Conservation (phyloP, 2,888 invertebrate species). For the Cordylochernes scorpioides region DNA sequence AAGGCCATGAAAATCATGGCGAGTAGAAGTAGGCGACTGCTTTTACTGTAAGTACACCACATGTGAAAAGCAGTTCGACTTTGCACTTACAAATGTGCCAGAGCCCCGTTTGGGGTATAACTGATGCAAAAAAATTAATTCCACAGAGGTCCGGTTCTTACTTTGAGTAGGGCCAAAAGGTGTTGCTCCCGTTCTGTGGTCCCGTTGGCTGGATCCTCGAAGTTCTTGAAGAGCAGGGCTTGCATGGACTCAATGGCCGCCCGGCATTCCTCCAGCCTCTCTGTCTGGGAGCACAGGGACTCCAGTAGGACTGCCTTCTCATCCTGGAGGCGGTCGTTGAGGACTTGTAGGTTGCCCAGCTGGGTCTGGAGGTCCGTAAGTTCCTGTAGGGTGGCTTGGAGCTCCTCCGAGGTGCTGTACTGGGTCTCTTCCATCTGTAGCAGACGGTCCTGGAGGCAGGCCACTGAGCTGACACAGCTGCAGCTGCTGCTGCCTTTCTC, state of each 20-base stretch:
- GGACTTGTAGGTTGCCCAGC: constrained; percentile 54
- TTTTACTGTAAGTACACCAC: too few species aligned
- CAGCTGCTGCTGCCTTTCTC: constrained; percentile 68
- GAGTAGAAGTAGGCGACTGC: too few species aligned
- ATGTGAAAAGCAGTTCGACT: too few species aligned
- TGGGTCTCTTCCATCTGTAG: constrained; percentile 76
- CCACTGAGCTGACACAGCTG: constrained; percentile 55
- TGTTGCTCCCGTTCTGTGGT: constrained; percentile 27
- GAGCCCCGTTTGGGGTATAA: too few species aligned
- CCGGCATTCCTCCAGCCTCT: constrained; percentile 61
- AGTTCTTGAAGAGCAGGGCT: constrained; percentile 30
- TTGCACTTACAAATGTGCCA: too few species aligned
- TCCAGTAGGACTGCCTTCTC: constrained; percentile 70
- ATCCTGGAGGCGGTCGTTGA: constrained; percentile 57
- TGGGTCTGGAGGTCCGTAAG: constrained; percentile 64
- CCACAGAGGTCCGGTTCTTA: too few species aligned
- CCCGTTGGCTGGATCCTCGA: constrained; percentile 8
- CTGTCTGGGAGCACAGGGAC: constrained; percentile 68
- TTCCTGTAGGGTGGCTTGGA: constrained; percentile 78
- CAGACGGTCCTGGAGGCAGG: constrained; percentile 72
- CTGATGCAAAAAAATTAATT: too few species aligned
- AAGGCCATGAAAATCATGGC: too few species aligned
- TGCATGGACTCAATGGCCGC: constrained; percentile 58
- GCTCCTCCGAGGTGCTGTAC: constrained; percentile 65
- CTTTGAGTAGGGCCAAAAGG: constrained; percentile 52